These are phyloP conservation scores for Synergus gifuensis DNA, from an alignment of 2,888 invertebrate genomes.

Conservation along the genomic window DNA sequence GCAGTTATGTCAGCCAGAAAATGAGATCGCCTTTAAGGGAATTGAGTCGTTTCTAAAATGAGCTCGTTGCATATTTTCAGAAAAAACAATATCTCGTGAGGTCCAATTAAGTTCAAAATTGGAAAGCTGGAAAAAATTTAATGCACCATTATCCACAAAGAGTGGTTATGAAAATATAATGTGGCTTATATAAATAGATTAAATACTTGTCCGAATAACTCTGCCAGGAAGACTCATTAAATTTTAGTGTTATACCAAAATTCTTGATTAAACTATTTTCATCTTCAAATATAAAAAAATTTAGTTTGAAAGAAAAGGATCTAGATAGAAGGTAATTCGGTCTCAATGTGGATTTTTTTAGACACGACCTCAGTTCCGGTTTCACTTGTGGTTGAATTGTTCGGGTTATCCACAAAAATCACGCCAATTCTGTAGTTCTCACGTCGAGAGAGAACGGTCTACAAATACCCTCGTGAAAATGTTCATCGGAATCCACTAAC, in stretches of 20 bases:
- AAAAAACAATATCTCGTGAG: neutral
- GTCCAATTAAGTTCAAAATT: neutral
- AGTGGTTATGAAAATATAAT: too few relatives aligned
- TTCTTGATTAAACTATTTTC: too few relatives aligned
- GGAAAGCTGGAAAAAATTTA: neutral
- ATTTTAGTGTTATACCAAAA: too few relatives aligned
- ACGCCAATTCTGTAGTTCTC: slow-evolving; percentile 20
- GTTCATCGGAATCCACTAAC: slow-evolving; percentile 31
- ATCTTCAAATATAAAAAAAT: neutral
- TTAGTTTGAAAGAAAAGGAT: neutral
- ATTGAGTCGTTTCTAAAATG: neutral
- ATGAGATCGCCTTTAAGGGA: slow-evolving; percentile 21
- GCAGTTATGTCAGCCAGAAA: slow-evolving; percentile 32
- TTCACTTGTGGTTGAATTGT: slow-evolving; percentile 16
- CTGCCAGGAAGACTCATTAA: too few relatives aligned
- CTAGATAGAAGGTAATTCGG: neutral
- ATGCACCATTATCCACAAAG: neutral
- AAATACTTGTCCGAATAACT: too few relatives aligned
- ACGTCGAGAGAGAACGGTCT: neutral
- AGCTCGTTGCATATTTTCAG: neutral
- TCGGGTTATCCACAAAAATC: slow-evolving; percentile 14
- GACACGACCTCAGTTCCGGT: neutral
- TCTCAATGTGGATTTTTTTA: neutral
- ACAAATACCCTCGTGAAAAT: slow-evolving; percentile 11
- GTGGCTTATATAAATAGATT: too few relatives aligned